Base-by-base conservation (phyloP, 2,797 vertebrate genomes). In the Artibeus lituratus region DNA sequence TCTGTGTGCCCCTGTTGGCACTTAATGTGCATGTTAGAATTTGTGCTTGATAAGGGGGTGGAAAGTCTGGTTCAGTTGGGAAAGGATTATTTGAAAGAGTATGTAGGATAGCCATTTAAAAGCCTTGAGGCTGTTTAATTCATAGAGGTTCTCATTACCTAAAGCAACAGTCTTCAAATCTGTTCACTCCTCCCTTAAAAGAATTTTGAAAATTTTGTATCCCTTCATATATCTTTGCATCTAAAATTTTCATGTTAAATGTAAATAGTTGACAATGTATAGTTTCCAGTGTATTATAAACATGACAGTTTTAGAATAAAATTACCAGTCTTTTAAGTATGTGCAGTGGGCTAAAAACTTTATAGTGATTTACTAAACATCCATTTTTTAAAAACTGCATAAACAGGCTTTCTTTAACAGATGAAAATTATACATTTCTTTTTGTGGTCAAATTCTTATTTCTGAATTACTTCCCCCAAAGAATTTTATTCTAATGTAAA, bases 211-310 rank as follows among this genome's bases (percentile, higher is more conserved):
- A 87, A 87, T 12, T n/a, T 83, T 59, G 10, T 84, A 77, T 11
- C 7, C 9, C 51, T 1, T 72, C 47, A 72, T 16, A 49, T 89
- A 86, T 94, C 59, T 95, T 81, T 22, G 15, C 53, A 73, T 47
- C 39, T 87, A 29, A 85, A 69, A 22, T 44, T 86, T 95, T 88
- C 29, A 44, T 57, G n/a, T 57, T 53, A 80, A 70, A 26, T 84
- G 55, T 74, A 91, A 76, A 24, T 70, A 69, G 3, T 62, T 93
- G 35, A 24, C 73, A 80, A 37, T 47, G 39, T 47, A 55, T 37
- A 51, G 62, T 88, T 94, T 78, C 51, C 47, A 84, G 29, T 92
- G 5, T 82, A 39, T 94, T 93, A 51, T 67, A 92, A 76, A 57
- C 51, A 39, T 76, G 78, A 47, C 29, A 74, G 29, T 83, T 87